Evolutionary conservation across 2,797 vertebrate species (phyloP).

Genomic region (Sebastes jordani): DNA sequence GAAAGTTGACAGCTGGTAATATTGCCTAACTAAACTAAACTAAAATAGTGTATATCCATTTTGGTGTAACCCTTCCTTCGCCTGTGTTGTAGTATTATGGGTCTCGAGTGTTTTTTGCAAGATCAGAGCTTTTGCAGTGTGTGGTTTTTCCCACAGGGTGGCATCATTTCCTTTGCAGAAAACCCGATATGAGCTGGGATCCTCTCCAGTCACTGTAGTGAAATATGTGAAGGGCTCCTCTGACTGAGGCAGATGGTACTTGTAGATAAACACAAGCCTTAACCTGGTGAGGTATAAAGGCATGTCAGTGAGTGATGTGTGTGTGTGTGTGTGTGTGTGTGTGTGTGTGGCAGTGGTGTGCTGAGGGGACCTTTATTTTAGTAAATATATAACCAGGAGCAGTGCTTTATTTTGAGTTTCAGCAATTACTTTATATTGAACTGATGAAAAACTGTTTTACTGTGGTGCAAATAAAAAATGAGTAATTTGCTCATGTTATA

Average conservation of each 20-base stretch:
- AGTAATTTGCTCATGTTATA: background rate
- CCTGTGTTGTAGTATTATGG: background rate
- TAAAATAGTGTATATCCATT: background rate
- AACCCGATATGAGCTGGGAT: background rate
- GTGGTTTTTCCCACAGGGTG: constrained; percentile 37
- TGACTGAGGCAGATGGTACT: background rate
- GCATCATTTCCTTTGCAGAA: constrained; percentile 32
- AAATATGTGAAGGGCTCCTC: background rate
- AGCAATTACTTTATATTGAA: background rate
- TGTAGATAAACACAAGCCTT: background rate
- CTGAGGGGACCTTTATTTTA: background rate
- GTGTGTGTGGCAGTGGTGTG: background rate
- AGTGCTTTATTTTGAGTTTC: background rate
- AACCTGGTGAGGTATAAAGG: background rate
- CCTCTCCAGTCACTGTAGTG: background rate
- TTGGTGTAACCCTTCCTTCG: background rate
- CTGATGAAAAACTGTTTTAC: background rate
- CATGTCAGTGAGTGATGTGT: background rate
- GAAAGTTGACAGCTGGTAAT: background rate
- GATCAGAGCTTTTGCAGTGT: constrained; percentile 7
- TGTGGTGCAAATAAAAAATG: background rate
- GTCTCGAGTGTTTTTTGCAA: constrained; percentile 20
- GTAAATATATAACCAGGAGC: background rate
- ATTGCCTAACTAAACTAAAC: background rate
- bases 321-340: background rate